Evolutionary conservation across 2,888 invertebrate species (phyloP).

Genomic region (Hemicrepidius hirtus): DNA sequence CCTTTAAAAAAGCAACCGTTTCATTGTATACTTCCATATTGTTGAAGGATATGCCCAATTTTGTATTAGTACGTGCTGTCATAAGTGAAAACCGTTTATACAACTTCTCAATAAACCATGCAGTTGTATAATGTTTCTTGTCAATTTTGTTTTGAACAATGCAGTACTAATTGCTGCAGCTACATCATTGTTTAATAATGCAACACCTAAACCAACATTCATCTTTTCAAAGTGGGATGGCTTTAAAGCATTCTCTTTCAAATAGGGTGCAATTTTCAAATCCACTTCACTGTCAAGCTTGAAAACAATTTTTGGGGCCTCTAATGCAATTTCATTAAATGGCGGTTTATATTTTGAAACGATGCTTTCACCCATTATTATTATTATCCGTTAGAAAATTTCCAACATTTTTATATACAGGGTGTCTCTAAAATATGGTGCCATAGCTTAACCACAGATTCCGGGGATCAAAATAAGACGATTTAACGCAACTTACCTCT

Average conservation of each 20-base stretch:
- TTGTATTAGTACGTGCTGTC: background rate
- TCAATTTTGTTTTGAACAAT: background rate
- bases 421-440: no score
- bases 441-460: no score
- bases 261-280: background rate
- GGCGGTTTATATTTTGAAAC: background rate
- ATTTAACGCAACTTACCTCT: no score
- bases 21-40: no score
- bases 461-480: no score
- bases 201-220: background rate
- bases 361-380: background rate
- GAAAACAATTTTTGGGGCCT: background rate
- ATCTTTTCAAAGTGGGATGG: background rate
- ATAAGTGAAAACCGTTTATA: background rate
- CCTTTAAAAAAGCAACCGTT: no score
- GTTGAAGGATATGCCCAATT: no score
- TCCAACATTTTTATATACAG: background rate
- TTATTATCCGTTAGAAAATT: background rate
- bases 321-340: background rate
- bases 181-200: background rate
- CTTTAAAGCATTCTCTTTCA: background rate
- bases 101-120: background rate
- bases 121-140: background rate
- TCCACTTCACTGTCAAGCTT: background rate
- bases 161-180: background rate